Conservation (phyloP, 2,797 vertebrate genomes). For the Etheostoma nigrum region DNA sequence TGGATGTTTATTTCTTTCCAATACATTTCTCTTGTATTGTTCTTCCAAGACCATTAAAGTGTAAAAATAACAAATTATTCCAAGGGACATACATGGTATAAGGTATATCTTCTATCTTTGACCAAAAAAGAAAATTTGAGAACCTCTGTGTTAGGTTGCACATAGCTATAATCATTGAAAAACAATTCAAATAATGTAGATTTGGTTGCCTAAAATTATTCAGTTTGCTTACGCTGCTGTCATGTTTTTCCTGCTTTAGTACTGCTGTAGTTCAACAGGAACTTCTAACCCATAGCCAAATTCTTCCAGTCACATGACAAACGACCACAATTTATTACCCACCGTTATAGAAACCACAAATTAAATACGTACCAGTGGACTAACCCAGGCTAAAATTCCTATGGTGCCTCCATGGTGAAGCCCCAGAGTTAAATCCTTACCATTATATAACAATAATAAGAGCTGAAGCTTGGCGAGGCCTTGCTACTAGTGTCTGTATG, state of each 20-base stretch:
- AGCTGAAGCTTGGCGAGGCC: slow-evolving; percentile 49
- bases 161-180: slow-evolving; percentile 10
- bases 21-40: too few relatives aligned
- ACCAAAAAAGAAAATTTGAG: too few relatives aligned
- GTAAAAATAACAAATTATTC: too few relatives aligned
- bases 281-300: slow-evolving; percentile 60
- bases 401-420: slow-evolving; percentile 41
- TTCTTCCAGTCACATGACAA: slow-evolving; percentile 66
- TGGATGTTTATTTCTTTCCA: too few relatives aligned
- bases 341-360: slow-evolving; percentile 63
- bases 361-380: slow-evolving; percentile 60
- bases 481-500: slow-evolving; percentile 33
- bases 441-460: slow-evolving; percentile 71
- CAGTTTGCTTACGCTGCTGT: slow-evolving; percentile 32
- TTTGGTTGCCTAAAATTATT: slow-evolving; percentile 58
- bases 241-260: slow-evolving; percentile 65
- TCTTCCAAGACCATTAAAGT: too few relatives aligned
- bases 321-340: slow-evolving; percentile 75
- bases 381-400: slow-evolving; percentile 59
- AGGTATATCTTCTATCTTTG: too few relatives aligned
- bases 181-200: slow-evolving; percentile 52
- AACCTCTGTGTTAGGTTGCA: not conserved
- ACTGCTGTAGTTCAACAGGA: slow-evolving; percentile 64
- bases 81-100: too few relatives aligned
- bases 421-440: slow-evolving; percentile 52